Conservation (phyloP, 2,113 vertebrate species). For the Toxotes jaculatrix region DNA sequence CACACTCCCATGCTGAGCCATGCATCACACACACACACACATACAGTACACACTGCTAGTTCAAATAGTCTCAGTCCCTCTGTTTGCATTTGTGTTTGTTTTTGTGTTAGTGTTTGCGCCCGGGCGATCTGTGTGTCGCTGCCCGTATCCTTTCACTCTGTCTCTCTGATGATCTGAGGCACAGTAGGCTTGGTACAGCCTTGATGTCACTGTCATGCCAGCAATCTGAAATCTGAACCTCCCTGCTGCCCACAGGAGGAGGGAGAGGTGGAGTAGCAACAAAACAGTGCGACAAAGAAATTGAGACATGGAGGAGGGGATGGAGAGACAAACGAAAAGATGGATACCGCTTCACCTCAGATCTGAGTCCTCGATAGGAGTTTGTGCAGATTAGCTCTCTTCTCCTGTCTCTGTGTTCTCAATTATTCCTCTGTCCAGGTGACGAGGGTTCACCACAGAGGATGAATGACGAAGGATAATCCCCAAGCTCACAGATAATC, state of each 20-base stretch:
- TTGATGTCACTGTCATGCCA: constrained; percentile 59
- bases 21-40: constrained; percentile 18
- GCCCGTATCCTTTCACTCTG: constrained; percentile 22
- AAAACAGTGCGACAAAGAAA: constrained; percentile 37
- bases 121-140: constrained; percentile 8
- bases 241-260: constrained; percentile 37
- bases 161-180: constrained; percentile 48
- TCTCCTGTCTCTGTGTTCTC: constrained; percentile 7
- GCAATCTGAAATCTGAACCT: constrained; percentile 68
- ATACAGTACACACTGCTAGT: constrained; percentile 9
- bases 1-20: constrained; percentile 21
- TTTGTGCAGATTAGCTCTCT: constrained; percentile 21
- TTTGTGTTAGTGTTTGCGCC: constrained; percentile 24
- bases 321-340: constrained; percentile 1
- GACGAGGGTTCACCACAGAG: constrained; percentile 33
- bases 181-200: constrained; percentile 45
- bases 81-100: constrained; percentile 46
- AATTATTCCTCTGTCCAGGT: constrained; percentile 44
- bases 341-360: not conserved
- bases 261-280: constrained; percentile 15
- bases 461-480: constrained; percentile 59
- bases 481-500: constrained; percentile 63
- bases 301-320: constrained; percentile 4
- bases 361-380: constrained; percentile 18
- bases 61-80: constrained; percentile 34